These are phyloP conservation scores for Agrenia bidenticulata DNA, from an alignment of 2,888 invertebrate species.

Conservation along the genomic window DNA sequence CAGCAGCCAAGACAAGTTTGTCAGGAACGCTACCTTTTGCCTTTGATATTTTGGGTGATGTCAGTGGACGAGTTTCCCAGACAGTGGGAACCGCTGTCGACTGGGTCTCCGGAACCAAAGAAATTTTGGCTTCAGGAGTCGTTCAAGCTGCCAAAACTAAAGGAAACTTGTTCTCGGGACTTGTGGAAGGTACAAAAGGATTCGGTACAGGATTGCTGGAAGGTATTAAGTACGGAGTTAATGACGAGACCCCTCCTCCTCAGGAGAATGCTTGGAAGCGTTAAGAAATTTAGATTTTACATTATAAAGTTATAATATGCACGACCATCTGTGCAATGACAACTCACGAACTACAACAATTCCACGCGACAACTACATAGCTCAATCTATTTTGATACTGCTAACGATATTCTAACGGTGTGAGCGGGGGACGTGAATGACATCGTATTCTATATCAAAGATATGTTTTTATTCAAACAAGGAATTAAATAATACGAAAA, in stretches of 20 bases:
- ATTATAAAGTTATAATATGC: background rate
- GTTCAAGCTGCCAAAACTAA: conserved; percentile 53
- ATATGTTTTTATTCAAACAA: conserved; percentile 13
- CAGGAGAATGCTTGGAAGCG: conserved; percentile 45
- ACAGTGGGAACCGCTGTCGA: conserved; percentile 53
- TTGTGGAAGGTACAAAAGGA: conserved; percentile 53
- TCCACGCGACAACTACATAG: background rate
- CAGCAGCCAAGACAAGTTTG: conserved; percentile 53
- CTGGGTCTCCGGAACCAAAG: conserved; percentile 53
- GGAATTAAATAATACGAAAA: background rate
- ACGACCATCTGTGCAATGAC: conserved; percentile 3
- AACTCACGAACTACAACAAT: background rate
- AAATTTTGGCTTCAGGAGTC: conserved; percentile 52
- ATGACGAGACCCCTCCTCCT: conserved; percentile 51
- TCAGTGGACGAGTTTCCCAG: conserved; percentile 52
- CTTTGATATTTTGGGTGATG: conserved; percentile 53
- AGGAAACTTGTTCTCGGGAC: conserved; percentile 52
- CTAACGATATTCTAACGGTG: background rate
- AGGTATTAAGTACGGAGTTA: conserved; percentile 53
- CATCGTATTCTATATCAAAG: background rate
- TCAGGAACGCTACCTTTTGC: conserved; percentile 53
- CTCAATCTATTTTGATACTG: conserved; percentile 11
- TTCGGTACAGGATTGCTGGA: conserved; percentile 52
- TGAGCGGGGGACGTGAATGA: too few relatives aligned
- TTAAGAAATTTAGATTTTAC: conserved; percentile 17